A percentile compares a stretch with the other conserved stretches of the same genome.
Evolutionary conservation across 2,888 invertebrate species (phyloP).

Genomic region (Brassicogethes aeneus): DNA sequence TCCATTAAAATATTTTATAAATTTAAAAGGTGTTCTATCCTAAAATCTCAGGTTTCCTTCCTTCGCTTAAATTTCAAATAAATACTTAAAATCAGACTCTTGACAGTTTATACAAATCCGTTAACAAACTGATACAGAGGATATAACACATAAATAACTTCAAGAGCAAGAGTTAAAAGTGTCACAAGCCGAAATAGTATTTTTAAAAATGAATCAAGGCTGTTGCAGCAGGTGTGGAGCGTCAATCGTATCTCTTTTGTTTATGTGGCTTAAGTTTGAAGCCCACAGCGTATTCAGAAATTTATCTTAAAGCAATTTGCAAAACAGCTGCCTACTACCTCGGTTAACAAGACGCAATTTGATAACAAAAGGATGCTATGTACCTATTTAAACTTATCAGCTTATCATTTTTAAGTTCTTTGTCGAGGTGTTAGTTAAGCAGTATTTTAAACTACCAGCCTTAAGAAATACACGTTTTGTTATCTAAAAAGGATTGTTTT

Average conservation of each 20-base stretch:
- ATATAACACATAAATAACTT: neutral
- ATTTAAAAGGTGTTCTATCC: too few relatives aligned
- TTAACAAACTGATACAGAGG: neutral
- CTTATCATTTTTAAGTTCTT: neutral
- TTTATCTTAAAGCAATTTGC: constrained; percentile 16
- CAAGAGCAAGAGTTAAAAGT: constrained; percentile 1
- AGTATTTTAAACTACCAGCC: too few relatives aligned
- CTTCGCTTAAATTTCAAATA: too few relatives aligned
- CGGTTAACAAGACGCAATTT: constrained; percentile 3
- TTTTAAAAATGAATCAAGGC: constrained; percentile 5
- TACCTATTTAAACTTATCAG: neutral
- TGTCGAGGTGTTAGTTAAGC: neutral
- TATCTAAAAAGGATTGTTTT: too few relatives aligned
- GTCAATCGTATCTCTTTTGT: constrained; percentile 11
- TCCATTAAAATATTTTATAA: too few relatives aligned
- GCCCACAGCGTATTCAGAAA: constrained; percentile 3
- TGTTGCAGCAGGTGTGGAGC: constrained; percentile 11
- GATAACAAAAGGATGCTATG: neutral
- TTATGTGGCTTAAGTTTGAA: constrained; percentile 11
- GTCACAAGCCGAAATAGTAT: neutral
- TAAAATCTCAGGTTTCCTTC: too few relatives aligned
- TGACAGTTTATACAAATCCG: neutral
- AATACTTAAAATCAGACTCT: neutral
- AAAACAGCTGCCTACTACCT: constrained; percentile 19
- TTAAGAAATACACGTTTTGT: too few relatives aligned